Evolutionary conservation across 2,888 invertebrate species (phyloP).

Genomic region (Drosophila acutilabella): DNA sequence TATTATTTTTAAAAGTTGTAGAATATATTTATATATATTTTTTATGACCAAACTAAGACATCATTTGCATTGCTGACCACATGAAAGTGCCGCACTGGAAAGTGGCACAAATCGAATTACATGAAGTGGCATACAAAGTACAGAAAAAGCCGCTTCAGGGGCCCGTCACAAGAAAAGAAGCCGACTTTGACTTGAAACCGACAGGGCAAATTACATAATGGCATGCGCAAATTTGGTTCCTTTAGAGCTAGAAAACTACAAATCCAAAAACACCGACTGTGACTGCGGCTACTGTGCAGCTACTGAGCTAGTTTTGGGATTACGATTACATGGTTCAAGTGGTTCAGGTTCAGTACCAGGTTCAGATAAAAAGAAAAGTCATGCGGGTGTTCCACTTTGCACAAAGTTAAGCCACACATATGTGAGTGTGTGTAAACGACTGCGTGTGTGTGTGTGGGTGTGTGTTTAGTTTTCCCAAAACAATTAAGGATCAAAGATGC

Average conservation of each 20-base stretch:
- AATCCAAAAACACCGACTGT: slow-evolving; percentile 22
- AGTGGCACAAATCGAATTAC: slow-evolving; percentile 76
- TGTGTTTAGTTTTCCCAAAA: slow-evolving; percentile 44
- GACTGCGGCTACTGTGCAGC: slow-evolving; percentile 53
- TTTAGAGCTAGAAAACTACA: background rate
- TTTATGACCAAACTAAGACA: slow-evolving; percentile 29
- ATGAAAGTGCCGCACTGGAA: slow-evolving; percentile 63
- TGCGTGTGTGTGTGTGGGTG: slow-evolving; percentile 11
- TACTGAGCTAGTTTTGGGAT: slow-evolving; percentile 50
- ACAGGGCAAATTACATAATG: slow-evolving; percentile 80
- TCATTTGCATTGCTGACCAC: slow-evolving; percentile 68
- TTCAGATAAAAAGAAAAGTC: slow-evolving; percentile 55
- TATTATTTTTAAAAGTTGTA: too few species aligned
- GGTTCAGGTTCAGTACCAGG: slow-evolving; percentile 29
- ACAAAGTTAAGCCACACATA: slow-evolving; percentile 58
- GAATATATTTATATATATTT: too few species aligned
- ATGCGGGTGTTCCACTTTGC: slow-evolving; percentile 77
- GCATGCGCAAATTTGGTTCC: slow-evolving; percentile 63
- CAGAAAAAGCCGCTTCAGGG: slow-evolving; percentile 35
- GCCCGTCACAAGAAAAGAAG: slow-evolving; percentile 23
- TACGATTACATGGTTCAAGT: slow-evolving; percentile 67
- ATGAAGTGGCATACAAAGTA: slow-evolving; percentile 59
- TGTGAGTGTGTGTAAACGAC: slow-evolving; percentile 36
- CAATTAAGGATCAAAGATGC: slow-evolving; percentile 64
- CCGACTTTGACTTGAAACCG: slow-evolving; percentile 26